Evolutionary conservation across 1,140 invertebrate genomes (phyloP).

Genomic region (Drosophila oshimai): DNA sequence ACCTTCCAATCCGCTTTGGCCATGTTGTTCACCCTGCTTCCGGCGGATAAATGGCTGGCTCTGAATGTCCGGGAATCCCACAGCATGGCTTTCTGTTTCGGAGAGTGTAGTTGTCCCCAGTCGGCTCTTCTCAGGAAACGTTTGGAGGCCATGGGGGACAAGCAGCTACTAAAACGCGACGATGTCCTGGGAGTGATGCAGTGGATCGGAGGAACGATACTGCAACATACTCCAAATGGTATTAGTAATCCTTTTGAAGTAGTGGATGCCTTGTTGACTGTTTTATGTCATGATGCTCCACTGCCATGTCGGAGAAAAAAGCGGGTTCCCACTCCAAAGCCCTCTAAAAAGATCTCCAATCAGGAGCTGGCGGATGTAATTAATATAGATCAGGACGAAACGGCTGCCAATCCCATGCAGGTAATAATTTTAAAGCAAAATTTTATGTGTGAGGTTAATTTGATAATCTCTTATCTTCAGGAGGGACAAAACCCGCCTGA

Average conservation of each 20-base stretch:
- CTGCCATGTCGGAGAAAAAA: slow-evolving; percentile 87
- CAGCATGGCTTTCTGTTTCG: slow-evolving; percentile 93
- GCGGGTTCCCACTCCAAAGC: slow-evolving; percentile 16
- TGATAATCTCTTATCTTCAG: background rate
- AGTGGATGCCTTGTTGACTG: slow-evolving; percentile 91
- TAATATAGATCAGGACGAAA: slow-evolving; percentile 82
- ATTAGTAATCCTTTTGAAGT: slow-evolving; percentile 87
- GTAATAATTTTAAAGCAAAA: background rate
- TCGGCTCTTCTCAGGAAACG: slow-evolving; percentile 84
- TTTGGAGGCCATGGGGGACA: slow-evolving; percentile 39
- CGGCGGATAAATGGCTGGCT: slow-evolving; percentile 83
- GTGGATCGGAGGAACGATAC: slow-evolving; percentile 85
- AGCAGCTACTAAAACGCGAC: slow-evolving; percentile 84
- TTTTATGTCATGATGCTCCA: slow-evolving; percentile 91
- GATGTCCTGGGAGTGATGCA: slow-evolving; percentile 85
- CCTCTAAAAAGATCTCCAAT: slow-evolving; percentile 48
- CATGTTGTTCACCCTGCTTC: slow-evolving; percentile 89
- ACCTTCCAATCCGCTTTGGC: slow-evolving; percentile 95
- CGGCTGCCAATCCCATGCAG: slow-evolving; percentile 33
- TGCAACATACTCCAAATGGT: slow-evolving; percentile 86
- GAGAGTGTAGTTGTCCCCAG: slow-evolving; percentile 91
- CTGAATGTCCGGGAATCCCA: slow-evolving; percentile 87
- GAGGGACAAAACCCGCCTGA: slow-evolving; percentile 9
- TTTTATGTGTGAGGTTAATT: too few species aligned
- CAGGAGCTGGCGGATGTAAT: slow-evolving; percentile 76